phyloP scores from a whole-genome alignment of 1,140 invertebrate genomes.

The Caenorhabditis brenneri region DNA sequence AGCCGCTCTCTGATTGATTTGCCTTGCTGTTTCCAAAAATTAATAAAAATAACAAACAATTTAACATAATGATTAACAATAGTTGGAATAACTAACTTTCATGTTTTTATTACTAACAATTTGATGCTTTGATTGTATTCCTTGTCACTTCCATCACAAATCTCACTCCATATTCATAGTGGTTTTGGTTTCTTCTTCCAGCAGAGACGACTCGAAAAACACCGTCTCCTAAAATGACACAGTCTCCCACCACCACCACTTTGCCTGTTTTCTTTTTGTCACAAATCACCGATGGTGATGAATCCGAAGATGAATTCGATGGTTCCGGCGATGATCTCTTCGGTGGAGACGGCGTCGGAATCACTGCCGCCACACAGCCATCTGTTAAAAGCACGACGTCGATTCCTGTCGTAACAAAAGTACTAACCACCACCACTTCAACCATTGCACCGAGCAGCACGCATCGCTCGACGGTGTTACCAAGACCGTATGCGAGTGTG shows the following conservation, averaged over 20 bases:
- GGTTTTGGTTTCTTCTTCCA: conserved; percentile 44
- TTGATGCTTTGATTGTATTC: background rate
- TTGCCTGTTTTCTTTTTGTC: conserved; percentile 38
- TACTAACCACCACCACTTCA: conserved; percentile 16
- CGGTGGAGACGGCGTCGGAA: background rate
- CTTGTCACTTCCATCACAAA: background rate
- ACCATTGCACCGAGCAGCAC: conserved; percentile 22
- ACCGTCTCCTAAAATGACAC: conserved; percentile 22
- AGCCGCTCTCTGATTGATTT: conserved; percentile 26
- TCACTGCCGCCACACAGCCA: conserved; percentile 17
- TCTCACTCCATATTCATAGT: background rate
- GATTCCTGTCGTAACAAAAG: conserved; percentile 19
- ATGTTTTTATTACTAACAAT: background rate
- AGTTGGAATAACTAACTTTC: background rate
- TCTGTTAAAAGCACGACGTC: conserved; percentile 9
- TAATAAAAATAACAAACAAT: background rate
- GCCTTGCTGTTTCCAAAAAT: background rate
- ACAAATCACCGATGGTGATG: conserved; percentile 19
- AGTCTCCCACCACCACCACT: conserved; percentile 33
- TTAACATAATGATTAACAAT: background rate
- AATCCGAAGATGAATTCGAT: conserved; percentile 10
- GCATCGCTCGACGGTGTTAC: conserved; percentile 42
- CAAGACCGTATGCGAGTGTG: conserved; percentile 52
- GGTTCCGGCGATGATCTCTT: conserved; percentile 11
- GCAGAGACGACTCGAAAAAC: conserved; percentile 2